Percentiles rank a stretch among this genome's conserved stretches.
phyloP scores from a whole-genome alignment of 2,113 vertebrate species.

The Ariopsis seemanni region DNA sequence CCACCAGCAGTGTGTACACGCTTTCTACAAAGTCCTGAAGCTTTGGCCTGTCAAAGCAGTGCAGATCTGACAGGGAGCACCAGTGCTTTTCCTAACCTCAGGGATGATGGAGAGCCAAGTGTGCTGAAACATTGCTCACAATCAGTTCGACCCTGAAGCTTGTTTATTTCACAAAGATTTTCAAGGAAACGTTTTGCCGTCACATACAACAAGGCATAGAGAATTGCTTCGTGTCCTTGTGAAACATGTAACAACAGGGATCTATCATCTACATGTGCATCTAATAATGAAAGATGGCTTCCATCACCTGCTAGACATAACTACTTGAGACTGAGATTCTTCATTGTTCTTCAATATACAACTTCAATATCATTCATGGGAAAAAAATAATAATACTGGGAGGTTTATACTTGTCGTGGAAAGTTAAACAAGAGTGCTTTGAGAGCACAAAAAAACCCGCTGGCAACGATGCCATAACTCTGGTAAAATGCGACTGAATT shows the following conservation, averaged over 20 bases:
- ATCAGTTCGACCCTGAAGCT: constrained; percentile 3
- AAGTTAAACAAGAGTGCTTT: too few species aligned
- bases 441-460: too few species aligned
- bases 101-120: constrained; percentile 21
- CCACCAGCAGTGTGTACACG: constrained; percentile 18
- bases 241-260: constrained; percentile 14
- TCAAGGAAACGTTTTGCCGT: neutral
- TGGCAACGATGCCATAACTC: too few species aligned
- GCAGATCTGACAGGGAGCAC: constrained; percentile 5
- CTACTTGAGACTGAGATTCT: neutral
- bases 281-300: neutral
- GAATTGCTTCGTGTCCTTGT: constrained; percentile 13
- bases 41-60: constrained; percentile 25
- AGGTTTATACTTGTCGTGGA: neutral
- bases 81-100: constrained; percentile 1
- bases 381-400: neutral
- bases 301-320: neutral
- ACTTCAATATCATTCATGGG: neutral
- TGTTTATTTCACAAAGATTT: constrained; percentile 18
- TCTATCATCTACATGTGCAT: neutral
- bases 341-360: neutral
- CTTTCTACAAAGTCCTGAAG: constrained; percentile 25
- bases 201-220: neutral
- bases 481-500: too few species aligned
- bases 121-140: constrained; percentile 21